phyloP scores from a whole-genome alignment of 2,888 invertebrate genomes.

The Drosophila anceps region DNA sequence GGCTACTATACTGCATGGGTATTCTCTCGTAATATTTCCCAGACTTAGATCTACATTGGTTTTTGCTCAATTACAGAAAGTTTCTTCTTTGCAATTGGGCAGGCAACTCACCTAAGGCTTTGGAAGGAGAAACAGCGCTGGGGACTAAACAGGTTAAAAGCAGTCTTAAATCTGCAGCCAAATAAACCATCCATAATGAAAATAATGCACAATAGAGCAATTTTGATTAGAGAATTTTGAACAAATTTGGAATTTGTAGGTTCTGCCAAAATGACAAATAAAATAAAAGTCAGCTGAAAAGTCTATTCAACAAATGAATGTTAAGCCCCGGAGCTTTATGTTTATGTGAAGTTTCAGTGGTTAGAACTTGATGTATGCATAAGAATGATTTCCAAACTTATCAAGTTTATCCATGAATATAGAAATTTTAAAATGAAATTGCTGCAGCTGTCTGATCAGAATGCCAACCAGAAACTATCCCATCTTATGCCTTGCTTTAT shows the following conservation, averaged over 20 bases:
- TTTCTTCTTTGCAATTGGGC: background rate
- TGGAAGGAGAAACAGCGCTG: background rate
- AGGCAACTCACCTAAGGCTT: conserved; percentile 16
- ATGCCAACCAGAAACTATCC: too few species aligned
- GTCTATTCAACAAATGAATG: background rate
- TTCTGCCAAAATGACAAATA: background rate
- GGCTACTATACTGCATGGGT: background rate
- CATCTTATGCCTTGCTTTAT: too few species aligned
- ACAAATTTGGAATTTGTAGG: background rate
- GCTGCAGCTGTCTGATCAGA: too few species aligned
- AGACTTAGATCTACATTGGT: background rate
- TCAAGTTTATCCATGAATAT: too few species aligned
- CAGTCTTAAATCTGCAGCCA: background rate
- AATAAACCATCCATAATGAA: background rate
- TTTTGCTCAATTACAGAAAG: background rate
- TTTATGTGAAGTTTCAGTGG: background rate
- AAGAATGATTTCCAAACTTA: too few species aligned
- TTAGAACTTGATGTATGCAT: too few species aligned
- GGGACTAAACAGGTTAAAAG: background rate
- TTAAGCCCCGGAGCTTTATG: background rate
- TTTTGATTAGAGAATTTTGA: background rate
- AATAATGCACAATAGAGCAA: background rate
- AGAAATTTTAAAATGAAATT: too few species aligned
- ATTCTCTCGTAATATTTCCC: background rate
- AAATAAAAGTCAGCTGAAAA: background rate